phyloP scores from a whole-genome alignment of 2,113 vertebrate genomes.

The Centropus bengalensis region DNA sequence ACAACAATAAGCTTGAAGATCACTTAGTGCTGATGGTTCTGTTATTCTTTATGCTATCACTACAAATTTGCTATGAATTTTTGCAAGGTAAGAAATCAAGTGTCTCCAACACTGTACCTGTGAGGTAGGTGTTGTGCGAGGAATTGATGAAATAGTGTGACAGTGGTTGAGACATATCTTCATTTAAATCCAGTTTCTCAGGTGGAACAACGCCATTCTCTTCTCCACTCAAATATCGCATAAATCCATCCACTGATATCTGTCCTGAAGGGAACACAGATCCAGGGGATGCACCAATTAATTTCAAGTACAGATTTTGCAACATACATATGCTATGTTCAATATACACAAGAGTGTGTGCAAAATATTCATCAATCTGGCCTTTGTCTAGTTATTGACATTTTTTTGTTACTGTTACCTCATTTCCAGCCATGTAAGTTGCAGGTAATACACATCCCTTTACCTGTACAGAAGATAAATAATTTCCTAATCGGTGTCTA shows the following conservation, averaged over 20 bases:
- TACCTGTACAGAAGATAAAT: background rate
- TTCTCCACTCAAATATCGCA: slow-evolving; percentile 90
- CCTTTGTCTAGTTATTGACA: background rate
- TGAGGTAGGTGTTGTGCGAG: slow-evolving; percentile 98
- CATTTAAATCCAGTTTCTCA: slow-evolving; percentile 98
- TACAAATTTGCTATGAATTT: background rate
- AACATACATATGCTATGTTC: background rate
- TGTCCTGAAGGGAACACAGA: slow-evolving; percentile 83
- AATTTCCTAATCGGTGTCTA: background rate
- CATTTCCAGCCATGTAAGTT: background rate
- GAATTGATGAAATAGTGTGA: slow-evolving; percentile 99
- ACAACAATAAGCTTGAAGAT: background rate
- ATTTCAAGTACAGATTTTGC: background rate
- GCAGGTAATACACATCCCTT: background rate
- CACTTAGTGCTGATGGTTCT: background rate
- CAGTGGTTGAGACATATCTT: slow-evolving; percentile 96
- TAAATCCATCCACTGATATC: slow-evolving; percentile 95
- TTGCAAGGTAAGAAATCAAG: background rate
- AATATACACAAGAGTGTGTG: background rate
- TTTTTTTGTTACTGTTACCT: background rate
- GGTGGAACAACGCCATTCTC: slow-evolving; percentile 96
- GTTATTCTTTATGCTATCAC: background rate
- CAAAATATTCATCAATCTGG: background rate
- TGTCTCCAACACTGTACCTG: slow-evolving; percentile 77
- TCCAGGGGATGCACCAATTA: background rate